Evolutionary conservation across 37 sponge, comb jelly and placozoan species (phyloP).

Genomic region (Amphimedon queenslandica): DNA sequence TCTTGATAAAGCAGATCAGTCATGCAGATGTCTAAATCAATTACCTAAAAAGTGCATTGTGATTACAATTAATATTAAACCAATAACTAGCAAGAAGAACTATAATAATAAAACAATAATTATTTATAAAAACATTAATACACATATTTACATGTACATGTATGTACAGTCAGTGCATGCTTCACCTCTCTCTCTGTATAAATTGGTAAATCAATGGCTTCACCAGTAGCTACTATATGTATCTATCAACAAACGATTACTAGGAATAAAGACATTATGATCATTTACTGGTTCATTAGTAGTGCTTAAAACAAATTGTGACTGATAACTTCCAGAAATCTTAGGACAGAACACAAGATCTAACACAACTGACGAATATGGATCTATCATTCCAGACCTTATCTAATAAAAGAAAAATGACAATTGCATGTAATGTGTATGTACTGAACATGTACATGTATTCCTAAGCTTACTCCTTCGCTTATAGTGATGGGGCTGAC

Average conservation of each 20-base stretch:
- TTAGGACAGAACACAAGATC: constrained; percentile 48
- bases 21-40: constrained; percentile 77
- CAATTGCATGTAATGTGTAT: background rate
- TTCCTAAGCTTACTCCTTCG: background rate
- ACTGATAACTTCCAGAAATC: background rate
- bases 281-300: constrained; percentile 13
- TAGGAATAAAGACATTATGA: too few species aligned
- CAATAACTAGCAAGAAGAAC: too few species aligned
- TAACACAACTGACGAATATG: constrained; percentile 12
- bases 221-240: constrained; percentile 37
- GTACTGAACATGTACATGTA: too few species aligned
- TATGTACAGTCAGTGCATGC: too few species aligned
- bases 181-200: constrained; percentile 59
- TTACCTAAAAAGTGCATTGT: constrained; percentile 26
- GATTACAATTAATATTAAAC: too few species aligned
- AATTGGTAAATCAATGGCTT: constrained; percentile 65
- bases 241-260: constrained; percentile 27
- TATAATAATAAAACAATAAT: too few species aligned
- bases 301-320: constrained; percentile 21
- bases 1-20: constrained; percentile 80
- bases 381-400: constrained; percentile 22
- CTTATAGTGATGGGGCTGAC: constrained; percentile 6
- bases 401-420: too few species aligned
- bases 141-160: too few species aligned
- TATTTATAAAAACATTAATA: too few species aligned